phyloP scores from a whole-genome alignment of 2,888 invertebrate genomes.

The Hemistola chrysoprasaria region DNA sequence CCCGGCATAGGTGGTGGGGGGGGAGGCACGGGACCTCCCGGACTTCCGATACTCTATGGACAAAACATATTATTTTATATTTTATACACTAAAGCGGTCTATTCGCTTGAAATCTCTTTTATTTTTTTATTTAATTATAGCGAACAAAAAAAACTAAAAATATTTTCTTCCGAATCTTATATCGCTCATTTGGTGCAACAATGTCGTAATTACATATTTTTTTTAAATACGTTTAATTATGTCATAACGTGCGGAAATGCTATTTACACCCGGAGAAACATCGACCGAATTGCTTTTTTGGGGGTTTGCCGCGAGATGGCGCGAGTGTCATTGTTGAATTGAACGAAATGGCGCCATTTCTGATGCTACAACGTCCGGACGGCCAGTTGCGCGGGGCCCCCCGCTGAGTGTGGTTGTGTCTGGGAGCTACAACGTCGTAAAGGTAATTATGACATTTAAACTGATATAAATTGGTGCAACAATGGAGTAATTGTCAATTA shows the following conservation, averaged over 20 bases:
- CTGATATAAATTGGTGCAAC: background rate
- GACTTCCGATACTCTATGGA: constrained; percentile 65
- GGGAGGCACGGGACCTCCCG: constrained; percentile 75
- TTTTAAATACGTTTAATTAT: background rate
- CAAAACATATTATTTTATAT: background rate
- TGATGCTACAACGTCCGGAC: constrained; percentile 10
- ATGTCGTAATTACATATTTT: constrained; percentile 1
- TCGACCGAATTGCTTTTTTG: constrained; percentile 8
- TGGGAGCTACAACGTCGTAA: constrained; percentile 7
- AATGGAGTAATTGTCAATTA: no score
- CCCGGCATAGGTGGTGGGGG: constrained; percentile 81
- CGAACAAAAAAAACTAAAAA: no score
- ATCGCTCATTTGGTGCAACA: constrained; percentile 1
- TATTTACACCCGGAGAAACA: constrained; percentile 10
- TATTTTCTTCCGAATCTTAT: no score
- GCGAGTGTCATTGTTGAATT: constrained; percentile 10
- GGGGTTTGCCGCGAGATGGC: constrained; percentile 7
- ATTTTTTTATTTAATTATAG: no score
- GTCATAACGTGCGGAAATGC: constrained; percentile 8
- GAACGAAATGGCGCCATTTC: constrained; percentile 11
- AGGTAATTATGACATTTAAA: constrained; percentile 6
- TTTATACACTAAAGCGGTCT: no score
- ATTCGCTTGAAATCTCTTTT: no score
- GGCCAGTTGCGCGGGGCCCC: constrained; percentile 1
- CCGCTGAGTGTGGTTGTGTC: constrained; percentile 7